Conservation (phyloP, 2,888 invertebrate genomes). For the Prenolepis imparis region DNA sequence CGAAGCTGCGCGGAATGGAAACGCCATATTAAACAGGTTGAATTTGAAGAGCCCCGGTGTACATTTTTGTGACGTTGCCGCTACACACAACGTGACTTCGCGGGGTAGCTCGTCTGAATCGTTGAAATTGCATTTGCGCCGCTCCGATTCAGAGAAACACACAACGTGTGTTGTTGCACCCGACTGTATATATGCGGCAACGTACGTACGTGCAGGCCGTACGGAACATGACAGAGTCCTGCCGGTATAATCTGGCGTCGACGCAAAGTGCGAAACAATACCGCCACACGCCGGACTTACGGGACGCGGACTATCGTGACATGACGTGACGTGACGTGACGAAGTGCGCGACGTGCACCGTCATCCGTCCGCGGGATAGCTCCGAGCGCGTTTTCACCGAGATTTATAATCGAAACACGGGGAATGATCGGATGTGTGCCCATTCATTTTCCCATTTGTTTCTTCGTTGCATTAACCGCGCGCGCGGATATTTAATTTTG, state of each 20-base stretch:
- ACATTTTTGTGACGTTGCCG: conserved; percentile 45
- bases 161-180: neutral
- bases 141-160: conserved; percentile 49
- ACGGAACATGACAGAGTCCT: conserved; percentile 67
- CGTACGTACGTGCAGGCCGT: conserved; percentile 46
- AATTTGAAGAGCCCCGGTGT: conserved; percentile 7
- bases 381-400: conserved; percentile 43
- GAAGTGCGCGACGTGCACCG: conserved; percentile 50
- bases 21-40: conserved; percentile 7
- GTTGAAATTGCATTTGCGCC: conserved; percentile 67
- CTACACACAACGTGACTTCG: conserved; percentile 28
- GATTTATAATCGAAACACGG: conserved; percentile 54
- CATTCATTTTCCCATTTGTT: neutral
- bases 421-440: conserved; percentile 12
- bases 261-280: conserved; percentile 65
- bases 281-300: conserved; percentile 44
- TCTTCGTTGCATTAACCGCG: neutral
- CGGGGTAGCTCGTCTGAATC: conserved; percentile 36
- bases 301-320: conserved; percentile 44
- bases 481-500: neutral
- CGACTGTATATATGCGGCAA: conserved; percentile 11
- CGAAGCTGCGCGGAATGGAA: conserved; percentile 10
- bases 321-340: conserved; percentile 48
- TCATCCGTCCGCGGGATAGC: conserved; percentile 5
- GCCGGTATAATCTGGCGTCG: conserved; percentile 65